A percentile compares a stretch with the other conserved stretches of the same genome.
Conservation (phyloP, 2,113 vertebrate genomes). For the Centrocercus urophasianus region DNA sequence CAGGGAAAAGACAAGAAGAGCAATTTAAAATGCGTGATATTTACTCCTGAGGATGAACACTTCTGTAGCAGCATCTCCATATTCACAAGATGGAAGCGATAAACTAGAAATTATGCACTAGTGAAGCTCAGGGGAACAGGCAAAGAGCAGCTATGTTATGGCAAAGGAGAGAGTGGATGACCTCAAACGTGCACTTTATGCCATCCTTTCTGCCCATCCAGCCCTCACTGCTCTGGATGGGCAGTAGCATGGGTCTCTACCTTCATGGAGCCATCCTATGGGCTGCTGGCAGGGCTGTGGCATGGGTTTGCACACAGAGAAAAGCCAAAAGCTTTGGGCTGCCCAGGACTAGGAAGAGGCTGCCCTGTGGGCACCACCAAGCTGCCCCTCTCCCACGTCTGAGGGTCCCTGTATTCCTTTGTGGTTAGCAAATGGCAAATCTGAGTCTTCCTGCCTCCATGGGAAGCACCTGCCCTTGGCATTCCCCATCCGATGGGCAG, state of each 20-base stretch:
- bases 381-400: neutral
- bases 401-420: fast-evolving
- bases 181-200: neutral
- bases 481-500: neutral
- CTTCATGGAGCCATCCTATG: neutral
- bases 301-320: neutral
- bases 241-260: fast-evolving
- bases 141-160: neutral
- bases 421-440: neutral
- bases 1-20: conserved; percentile 64
- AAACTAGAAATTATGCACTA: conserved; percentile 42
- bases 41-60: conserved; percentile 67
- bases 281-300: neutral
- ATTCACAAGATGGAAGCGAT: conserved; percentile 60
- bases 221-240: neutral
- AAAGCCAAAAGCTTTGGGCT: neutral
- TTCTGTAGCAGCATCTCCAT: conserved; percentile 43
- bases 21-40: conserved; percentile 62
- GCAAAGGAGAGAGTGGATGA: neutral
- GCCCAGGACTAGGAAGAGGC: neutral
- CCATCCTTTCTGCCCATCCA: neutral
- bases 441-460: fast-evolving
- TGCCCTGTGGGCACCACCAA: fast-evolving
- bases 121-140: neutral
- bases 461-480: neutral